Evolutionary conservation across 1,140 invertebrate genomes (phyloP), one percentile per base, ranked within the genome.

Genomic region (Zelostemma sp.): DNA sequence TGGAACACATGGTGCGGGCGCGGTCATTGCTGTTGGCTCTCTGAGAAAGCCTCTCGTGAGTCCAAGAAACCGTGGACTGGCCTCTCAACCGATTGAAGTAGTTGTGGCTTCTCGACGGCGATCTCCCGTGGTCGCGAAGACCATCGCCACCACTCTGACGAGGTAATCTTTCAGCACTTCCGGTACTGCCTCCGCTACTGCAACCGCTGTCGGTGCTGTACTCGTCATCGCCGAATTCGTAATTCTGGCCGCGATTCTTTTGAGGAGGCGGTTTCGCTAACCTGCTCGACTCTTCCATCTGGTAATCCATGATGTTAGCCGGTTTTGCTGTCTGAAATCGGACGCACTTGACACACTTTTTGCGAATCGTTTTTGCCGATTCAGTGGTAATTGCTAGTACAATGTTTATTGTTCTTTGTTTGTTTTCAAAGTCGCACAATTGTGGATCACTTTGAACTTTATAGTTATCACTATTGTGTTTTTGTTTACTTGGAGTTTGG

Each of bases 151-250:
- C 79, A 1, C 72, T 76, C 11, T 73, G 75, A 9, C 73, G 71
- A 3, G 79, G 80, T 0, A 79, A 38, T 6, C 75, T 64, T 47
- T 81, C 78, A 4, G 77, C 77, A 55, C 80, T 82, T 18, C 75
- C 78, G 53, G 66, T 77, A 41, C 82, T 80, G 0, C 80, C 76
- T 8, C 80, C 76, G 60, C 80, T 83, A 54, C 79, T 80, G 66
- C 82, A 83, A 1, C 84, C 82, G 28, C 81, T 83, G 72, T 84
- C 82, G 0, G 78, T 83, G 56, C 82, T 81, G 58, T 73, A 80
- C 53, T 83, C 81, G 50, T 84, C 82, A 18, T 83, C 81, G 0
- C 68, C 57, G 15, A 75, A 75, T 17, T 80, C 77, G 43, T 47
- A 61, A 45, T 43, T 80, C 48, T 49, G 72, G 38, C 9, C 65